A percentile compares a stretch with the other conserved stretches of the same genome.
phyloP scores from a whole-genome alignment of 2,888 invertebrate genomes.

The Strigamia crassipes region DNA sequence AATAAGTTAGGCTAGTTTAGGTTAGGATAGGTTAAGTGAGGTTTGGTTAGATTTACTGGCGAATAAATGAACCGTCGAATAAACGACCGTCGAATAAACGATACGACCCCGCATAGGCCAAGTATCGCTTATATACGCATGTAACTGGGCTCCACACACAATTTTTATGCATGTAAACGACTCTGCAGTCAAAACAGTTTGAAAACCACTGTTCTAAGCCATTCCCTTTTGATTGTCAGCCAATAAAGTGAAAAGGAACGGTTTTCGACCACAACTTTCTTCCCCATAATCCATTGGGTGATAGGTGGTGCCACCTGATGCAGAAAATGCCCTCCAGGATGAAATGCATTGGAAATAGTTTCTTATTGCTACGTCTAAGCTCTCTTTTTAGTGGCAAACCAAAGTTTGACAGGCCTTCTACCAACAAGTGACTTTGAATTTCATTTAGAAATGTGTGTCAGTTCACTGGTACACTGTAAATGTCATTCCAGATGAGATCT shows the following conservation, averaged over 20 bases:
- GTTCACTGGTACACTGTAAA: neutral
- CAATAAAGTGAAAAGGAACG: neutral
- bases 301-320: neutral
- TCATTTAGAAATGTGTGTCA: neutral
- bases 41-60: too few relatives aligned
- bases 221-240: conserved; percentile 1
- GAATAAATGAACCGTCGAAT: too few relatives aligned
- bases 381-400: neutral
- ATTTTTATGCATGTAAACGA: too few relatives aligned
- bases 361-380: neutral
- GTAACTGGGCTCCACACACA: too few relatives aligned
- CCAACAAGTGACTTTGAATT: conserved; percentile 16
- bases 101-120: too few relatives aligned
- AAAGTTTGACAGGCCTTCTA: neutral
- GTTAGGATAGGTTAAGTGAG: too few relatives aligned
- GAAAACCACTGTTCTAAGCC: neutral
- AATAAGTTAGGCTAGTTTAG: too few relatives aligned
- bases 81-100: too few relatives aligned
- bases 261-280: neutral
- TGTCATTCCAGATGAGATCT: neutral
- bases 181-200: too few relatives aligned
- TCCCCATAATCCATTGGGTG: neutral
- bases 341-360: conserved; percentile 16
- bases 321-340: neutral
- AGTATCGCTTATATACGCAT: too few relatives aligned